Evolutionary conservation across 2,888 invertebrate genomes (phyloP).

Genomic region (Vannuccia rotundouncinata): DNA sequence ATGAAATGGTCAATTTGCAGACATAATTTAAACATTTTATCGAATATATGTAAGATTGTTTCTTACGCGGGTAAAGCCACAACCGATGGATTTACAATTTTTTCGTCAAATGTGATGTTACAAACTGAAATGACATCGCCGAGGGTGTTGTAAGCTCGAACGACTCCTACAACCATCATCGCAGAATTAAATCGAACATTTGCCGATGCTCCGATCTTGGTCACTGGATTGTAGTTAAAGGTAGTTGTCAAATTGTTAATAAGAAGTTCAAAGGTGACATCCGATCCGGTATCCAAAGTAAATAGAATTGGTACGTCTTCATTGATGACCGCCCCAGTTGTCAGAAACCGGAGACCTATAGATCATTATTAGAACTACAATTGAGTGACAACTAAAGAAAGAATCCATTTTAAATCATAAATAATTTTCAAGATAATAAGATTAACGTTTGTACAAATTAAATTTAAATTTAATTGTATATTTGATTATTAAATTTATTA

Average conservation of each 20-base stretch:
- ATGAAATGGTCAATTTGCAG: too few species aligned
- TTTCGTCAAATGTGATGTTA: background rate
- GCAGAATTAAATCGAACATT: background rate
- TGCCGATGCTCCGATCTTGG: background rate
- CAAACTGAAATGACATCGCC: background rate
- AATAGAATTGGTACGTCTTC: background rate
- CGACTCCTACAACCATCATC: background rate
- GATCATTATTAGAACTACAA: too few species aligned
- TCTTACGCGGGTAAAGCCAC: background rate
- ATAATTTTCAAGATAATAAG: too few species aligned
- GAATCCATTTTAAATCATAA: too few species aligned
- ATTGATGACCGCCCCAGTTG: background rate
- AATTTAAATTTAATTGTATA: too few species aligned
- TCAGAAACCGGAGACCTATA: background rate
- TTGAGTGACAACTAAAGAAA: too few species aligned
- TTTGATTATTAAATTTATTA: too few species aligned
- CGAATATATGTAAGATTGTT: too few species aligned
- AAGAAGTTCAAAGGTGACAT: background rate
- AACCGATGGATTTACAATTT: background rate
- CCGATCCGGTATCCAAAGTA: background rate
- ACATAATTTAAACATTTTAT: too few species aligned
- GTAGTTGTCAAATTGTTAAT: background rate
- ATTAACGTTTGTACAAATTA: too few species aligned
- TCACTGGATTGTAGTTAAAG: background rate
- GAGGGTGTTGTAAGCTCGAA: background rate